Evolutionary conservation across 2,113 vertebrate genomes (phyloP), one percentile per base, ranked within the genome.

Genomic region (Daubentonia madagascariensis): DNA sequence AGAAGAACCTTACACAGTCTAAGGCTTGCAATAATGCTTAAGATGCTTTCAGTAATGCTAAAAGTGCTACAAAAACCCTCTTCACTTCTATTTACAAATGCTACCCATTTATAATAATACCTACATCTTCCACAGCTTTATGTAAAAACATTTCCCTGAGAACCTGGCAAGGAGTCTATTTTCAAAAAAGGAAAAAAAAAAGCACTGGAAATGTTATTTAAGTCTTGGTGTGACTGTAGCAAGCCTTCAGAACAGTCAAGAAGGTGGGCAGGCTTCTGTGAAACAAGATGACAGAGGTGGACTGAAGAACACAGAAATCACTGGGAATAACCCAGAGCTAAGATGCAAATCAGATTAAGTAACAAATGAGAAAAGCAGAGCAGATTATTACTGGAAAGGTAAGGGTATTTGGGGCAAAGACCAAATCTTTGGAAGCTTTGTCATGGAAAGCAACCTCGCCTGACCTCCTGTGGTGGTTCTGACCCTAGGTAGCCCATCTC

Each of bases 11-110:
- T 83, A 30, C 8, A 18, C 4, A 88, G 35, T 76, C 59, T 86
- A 48, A 85, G 45, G 35, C 54, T 83, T 92, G 25, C 12, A 67
- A 20, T 52, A 68, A 95, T 87, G 25, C 48, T 85, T 50, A 43
- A 84, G 61, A 84, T 0, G 5, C 35, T 50, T 59, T 25, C 63
- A 67, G 28, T 57, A 35, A 50, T 11, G 63, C 32, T 59, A 80
- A 72, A 85, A 83, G 75, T 76, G 40, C 25, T 84, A 89, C 0
- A 68, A 85, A 93, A 91, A 48, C 13, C 45, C 68, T 81, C 52
- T 89, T 90, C 40, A 89, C 40, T 96, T 97, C 63, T 94, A 43
- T 95, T 97, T 94, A 85, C 12, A 85, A 89, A 95, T 88, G 75
- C 45, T 30, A 48, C 85, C 52, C 48, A 96, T 95, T 83, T 92